Evolutionary conservation across 2,797 vertebrate genomes (phyloP).

Genomic region (Brachyalestes nurse): DNA sequence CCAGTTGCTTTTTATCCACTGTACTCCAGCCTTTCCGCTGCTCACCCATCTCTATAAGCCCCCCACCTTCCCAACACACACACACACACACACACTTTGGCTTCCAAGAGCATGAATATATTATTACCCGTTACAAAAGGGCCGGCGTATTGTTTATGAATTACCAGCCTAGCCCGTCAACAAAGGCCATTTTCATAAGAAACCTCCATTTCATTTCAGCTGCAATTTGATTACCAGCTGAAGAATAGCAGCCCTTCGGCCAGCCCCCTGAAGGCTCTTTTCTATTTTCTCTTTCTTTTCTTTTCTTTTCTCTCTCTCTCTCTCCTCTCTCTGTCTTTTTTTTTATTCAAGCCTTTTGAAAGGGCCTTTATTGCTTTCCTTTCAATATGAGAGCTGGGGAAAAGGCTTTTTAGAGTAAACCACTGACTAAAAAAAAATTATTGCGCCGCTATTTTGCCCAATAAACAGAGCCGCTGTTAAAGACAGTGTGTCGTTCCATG

Average conservation of each 20-base stretch:
- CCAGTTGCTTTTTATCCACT: slow-evolving; percentile 47
- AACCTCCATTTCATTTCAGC: slow-evolving; percentile 99
- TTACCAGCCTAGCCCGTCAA: slow-evolving; percentile 96
- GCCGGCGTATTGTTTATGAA: slow-evolving; percentile 98
- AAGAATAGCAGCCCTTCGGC: slow-evolving; percentile 92
- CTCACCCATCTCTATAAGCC: slow-evolving; percentile 62
- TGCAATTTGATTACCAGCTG: slow-evolving; percentile 98
- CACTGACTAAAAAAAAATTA: slow-evolving; percentile 90
- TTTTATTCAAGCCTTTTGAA: slow-evolving; percentile 92
- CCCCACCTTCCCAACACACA: slow-evolving; percentile 62
- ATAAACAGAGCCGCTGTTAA: slow-evolving; percentile 72
- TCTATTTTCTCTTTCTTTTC: slow-evolving; percentile 70
- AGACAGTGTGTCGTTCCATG: slow-evolving; percentile 85
- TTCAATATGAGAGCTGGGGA: slow-evolving; percentile 88
- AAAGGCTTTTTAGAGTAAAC: slow-evolving; percentile 98
- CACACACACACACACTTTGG: slow-evolving; percentile 29
- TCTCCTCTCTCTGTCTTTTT: slow-evolving; percentile 58
- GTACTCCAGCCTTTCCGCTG: slow-evolving; percentile 37
- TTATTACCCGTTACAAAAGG: slow-evolving; percentile 97
- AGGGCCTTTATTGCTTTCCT: slow-evolving; percentile 97
- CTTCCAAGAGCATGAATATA: slow-evolving; percentile 96
- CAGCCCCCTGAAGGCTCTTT: slow-evolving; percentile 91
- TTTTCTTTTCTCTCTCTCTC: slow-evolving; percentile 50
- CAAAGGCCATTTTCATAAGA: slow-evolving; percentile 99
- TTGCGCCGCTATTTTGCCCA: slow-evolving; percentile 92